These are phyloP conservation scores for Notodonta dromedarius DNA, from an alignment of 2,888 invertebrate genomes.

Conservation along the genomic window DNA sequence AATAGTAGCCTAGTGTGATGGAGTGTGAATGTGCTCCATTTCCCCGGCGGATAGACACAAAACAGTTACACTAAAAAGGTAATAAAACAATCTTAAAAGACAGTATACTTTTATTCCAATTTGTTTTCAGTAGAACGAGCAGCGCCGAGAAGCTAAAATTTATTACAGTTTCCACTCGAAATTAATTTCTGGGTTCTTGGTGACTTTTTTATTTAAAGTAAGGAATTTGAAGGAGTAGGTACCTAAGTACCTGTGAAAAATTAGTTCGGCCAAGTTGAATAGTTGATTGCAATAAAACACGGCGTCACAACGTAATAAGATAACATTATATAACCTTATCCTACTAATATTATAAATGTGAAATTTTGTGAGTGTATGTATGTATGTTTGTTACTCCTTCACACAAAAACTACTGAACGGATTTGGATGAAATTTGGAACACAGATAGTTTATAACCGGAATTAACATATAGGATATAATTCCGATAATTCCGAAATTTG, in stretches of 20 bases:
- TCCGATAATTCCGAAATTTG: too few relatives aligned
- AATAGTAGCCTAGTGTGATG: constrained; percentile 56
- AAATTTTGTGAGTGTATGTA: too few relatives aligned
- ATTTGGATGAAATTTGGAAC: too few relatives aligned
- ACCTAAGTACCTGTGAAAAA: not conserved
- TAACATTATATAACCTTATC: too few relatives aligned
- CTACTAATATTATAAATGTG: too few relatives aligned
- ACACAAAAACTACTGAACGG: too few relatives aligned
- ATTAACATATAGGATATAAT: too few relatives aligned
- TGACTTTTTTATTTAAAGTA: constrained; percentile 9
- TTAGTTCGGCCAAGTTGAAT: too few relatives aligned
- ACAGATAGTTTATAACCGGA: too few relatives aligned
- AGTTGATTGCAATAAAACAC: too few relatives aligned
- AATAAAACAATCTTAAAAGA: constrained; percentile 28
- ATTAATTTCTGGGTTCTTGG: constrained; percentile 5
- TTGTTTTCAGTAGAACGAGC: constrained; percentile 20
- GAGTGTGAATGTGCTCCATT: constrained; percentile 53
- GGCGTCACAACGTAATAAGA: too few relatives aligned
- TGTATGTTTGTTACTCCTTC: too few relatives aligned
- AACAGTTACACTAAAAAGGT: constrained; percentile 63
- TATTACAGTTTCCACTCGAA: constrained; percentile 14
- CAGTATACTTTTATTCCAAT: constrained; percentile 21
- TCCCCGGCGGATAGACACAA: constrained; percentile 50
- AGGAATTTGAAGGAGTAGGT: not conserved
- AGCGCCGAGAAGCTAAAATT: constrained; percentile 20